Evolutionary conservation across 2,888 invertebrate species (phyloP).

Genomic region (Anarsia innoxiella): DNA sequence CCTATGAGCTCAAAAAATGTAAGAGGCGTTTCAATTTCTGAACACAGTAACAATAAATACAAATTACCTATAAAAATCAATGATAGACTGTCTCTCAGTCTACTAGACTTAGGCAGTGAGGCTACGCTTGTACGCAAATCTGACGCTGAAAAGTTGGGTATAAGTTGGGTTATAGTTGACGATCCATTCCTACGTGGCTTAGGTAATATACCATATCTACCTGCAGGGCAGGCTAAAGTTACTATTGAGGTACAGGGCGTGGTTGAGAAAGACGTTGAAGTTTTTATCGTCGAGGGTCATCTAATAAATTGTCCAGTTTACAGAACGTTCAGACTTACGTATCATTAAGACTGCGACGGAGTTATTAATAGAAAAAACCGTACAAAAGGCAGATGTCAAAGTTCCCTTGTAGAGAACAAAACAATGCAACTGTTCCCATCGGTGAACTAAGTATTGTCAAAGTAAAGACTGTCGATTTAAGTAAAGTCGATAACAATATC

Average conservation of each 20-base stretch:
- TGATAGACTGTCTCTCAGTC: constrained; percentile 1
- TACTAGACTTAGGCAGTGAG: constrained; percentile 19
- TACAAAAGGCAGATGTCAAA: background rate
- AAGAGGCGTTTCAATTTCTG: background rate
- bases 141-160: constrained; percentile 15
- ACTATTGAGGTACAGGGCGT: constrained; percentile 18
- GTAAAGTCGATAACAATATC: too few relatives aligned
- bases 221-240: constrained; percentile 12
- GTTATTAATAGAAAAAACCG: background rate
- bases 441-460: background rate
- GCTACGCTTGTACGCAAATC: constrained; percentile 17
- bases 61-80: constrained; percentile 12
- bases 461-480: background rate
- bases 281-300: constrained; percentile 15
- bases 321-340: constrained; percentile 7
- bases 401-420: background rate
- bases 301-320: constrained; percentile 14
- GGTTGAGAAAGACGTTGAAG: constrained; percentile 15
- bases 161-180: constrained; percentile 12
- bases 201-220: constrained; percentile 18
- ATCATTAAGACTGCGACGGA: constrained; percentile 10
- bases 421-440: background rate
- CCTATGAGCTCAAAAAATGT: background rate
- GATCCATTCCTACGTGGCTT: constrained; percentile 17
- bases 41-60: constrained; percentile 9